Base-by-base conservation (phyloP, 2,888 invertebrate species). In the Synergus laeviventris region DNA sequence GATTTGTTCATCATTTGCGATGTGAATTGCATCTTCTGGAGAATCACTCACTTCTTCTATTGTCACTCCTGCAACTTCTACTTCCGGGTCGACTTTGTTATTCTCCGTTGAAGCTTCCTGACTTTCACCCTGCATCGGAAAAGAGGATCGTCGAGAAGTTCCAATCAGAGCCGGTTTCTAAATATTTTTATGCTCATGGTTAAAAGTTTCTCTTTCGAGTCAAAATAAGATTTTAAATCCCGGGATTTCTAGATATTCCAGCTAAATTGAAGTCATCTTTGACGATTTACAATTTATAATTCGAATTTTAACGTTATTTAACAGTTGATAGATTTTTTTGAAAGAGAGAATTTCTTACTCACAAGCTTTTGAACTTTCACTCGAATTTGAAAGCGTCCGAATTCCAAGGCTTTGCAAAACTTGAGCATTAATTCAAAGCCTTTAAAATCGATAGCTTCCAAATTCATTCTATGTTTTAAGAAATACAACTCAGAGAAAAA, bases 11-110 rank as follows among this genome's bases (percentile, higher is more conserved):
- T 54, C 60, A 8, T 54, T 49, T n/a, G n/a, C n/a, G n/a, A n/a
- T n/a, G 9, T n/a, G 49, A 70, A 8, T 79, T 66, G 81, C 79
- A 11, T 78, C 76, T 39, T 76, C 74, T 11, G 60, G n/a, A 36
- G 14, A 56, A 12, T 56, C 36, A 1, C 3, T 38, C 3, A 54
- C 12, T 18, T 64, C 39, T 21, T 64, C 39, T 24, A 1, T 64
- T n/a, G 16, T 16, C 18, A 14, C 18, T 12, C 3, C 31, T 14
- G n/a, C 4, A 18, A 36, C 18, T n/a, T 73, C 21, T 9, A 14
- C 21, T 21, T 21, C 21, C 21, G 56, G 18, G 1, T 42, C 42
- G 4, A 21, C 21, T 12, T 56, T 56, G 49, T 49, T 49, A n/a
- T 49, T 49, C 56, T 21, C 56, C 18, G 4, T 21, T 3, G 56